These are phyloP conservation scores for Smutsia gigantea DNA, from an alignment of 2,797 vertebrate species.

Conservation along the genomic window DNA sequence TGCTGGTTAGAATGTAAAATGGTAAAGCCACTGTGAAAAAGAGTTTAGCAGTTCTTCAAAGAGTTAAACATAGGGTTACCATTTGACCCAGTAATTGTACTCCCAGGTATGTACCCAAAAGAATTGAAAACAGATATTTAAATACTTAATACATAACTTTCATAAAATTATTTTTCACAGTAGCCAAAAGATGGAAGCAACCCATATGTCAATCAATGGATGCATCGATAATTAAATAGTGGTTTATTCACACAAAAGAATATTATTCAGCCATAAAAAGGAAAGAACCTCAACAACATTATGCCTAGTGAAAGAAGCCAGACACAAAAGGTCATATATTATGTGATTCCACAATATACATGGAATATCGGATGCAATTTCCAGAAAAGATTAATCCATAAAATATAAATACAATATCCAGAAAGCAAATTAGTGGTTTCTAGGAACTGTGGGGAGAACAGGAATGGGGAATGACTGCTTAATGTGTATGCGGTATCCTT, in stretches of 20 bases:
- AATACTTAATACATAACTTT: neutral
- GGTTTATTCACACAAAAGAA: neutral
- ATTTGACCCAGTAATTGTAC: neutral
- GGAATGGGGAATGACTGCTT: too few species aligned
- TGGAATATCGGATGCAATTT: too few species aligned
- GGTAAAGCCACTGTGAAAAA: neutral
- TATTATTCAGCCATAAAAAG: neutral
- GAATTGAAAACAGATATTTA: neutral
- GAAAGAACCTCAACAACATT: neutral
- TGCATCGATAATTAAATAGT: neutral
- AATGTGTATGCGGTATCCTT: too few species aligned
- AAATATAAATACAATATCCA: too few species aligned
- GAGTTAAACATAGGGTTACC: neutral
- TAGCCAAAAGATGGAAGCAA: neutral
- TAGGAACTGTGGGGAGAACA: too few species aligned
- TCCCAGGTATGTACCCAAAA: neutral
- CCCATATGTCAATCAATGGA: neutral
- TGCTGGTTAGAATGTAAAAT: constrained; percentile 22
- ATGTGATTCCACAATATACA: too few species aligned
- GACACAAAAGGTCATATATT: too few species aligned
- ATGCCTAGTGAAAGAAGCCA: too few species aligned
- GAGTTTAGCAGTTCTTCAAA: neutral
- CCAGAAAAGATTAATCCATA: too few species aligned
- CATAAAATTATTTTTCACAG: neutral
- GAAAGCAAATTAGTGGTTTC: too few species aligned